Evolutionary conservation across 2,888 invertebrate species (phyloP), one percentile per base, ranked within the genome.

Genomic region (Muscina levida): DNA sequence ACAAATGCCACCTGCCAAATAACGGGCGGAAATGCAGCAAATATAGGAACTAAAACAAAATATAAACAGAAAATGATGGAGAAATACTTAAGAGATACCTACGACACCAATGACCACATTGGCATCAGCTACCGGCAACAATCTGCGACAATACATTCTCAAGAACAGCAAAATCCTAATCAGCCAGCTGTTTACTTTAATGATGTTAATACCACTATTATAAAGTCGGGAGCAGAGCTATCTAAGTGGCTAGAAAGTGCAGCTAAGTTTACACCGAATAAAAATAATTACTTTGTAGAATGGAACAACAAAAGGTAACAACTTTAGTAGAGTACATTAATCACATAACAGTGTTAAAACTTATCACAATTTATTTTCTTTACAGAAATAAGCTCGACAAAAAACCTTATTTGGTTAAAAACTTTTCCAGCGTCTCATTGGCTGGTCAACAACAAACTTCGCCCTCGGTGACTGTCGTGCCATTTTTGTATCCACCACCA

Each of bases 191-290:
- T 72, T 2, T 65, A 37, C 71, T 15, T 44, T 6, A 68, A 56
- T 51, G 48, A 37, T 0, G 37, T 56, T 22, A 76, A 44, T 26
- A 48, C 84, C 53, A 72, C 80, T 13, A 91, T 91, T 46, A 72
- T 81, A 13, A 77, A 74, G 51, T 77, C 80, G 79, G 93, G 93
- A 1, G 91, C 94, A 46, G 92, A 94, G 86, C 91, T 95, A 13
- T 93, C 94, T 53, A 95, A 95, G 87, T 95, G 95, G 95, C 88
- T 95, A 62, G 94, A 95, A 86, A 95, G 95, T 86, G 94, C 95
- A 0, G 95, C 93, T 0, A 93, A 94, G 82, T 95, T 95, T 87
- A 93, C 93, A 82, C 95, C 95, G 0, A 93, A 93, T 83, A 94
- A 94, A 86, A 93, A 92, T 74, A 95, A 94, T 85, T 95, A 95